Evolutionary conservation across 1,140 invertebrate genomes (phyloP).

Genomic region (Papilio machaon): DNA sequence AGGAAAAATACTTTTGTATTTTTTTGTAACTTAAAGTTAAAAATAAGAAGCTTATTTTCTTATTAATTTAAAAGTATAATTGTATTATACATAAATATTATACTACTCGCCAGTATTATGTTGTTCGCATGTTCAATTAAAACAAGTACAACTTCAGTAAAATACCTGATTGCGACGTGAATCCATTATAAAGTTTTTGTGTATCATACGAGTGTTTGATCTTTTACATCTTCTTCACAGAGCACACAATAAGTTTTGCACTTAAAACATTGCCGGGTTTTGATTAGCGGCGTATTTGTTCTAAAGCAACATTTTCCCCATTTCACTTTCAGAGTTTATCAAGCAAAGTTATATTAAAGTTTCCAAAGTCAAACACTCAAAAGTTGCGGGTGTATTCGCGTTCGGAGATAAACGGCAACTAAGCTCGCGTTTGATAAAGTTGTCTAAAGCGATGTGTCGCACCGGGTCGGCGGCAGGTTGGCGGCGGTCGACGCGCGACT

Average conservation of each 20-base stretch:
- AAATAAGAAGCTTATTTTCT: no score
- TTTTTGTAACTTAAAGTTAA: not conserved
- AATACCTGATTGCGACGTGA: slow-evolving; percentile 21
- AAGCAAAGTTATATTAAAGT: slow-evolving; percentile 55
- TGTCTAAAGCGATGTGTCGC: slow-evolving; percentile 45
- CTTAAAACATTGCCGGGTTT: slow-evolving; percentile 51
- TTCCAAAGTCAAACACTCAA: slow-evolving; percentile 52
- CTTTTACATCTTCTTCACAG: slow-evolving; percentile 46
- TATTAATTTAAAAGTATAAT: not conserved
- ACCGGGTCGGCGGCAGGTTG: slow-evolving; percentile 53
- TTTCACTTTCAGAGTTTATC: slow-evolving; percentile 52
- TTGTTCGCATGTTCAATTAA: not conserved
- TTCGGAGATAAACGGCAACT: slow-evolving; percentile 53
- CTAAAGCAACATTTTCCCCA: slow-evolving; percentile 45
- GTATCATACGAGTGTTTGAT: slow-evolving; percentile 8
- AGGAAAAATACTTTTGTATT: not conserved
- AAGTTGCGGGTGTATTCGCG: slow-evolving; percentile 47
- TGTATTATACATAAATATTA: not conserved
- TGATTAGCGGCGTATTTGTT: slow-evolving; percentile 55
- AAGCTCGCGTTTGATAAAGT: slow-evolving; percentile 61
- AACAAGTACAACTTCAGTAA: not conserved
- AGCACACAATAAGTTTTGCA: slow-evolving; percentile 53
- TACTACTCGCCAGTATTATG: not conserved
- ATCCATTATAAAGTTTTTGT: slow-evolving; percentile 21
- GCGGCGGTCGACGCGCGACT: slow-evolving; percentile 51